phyloP scores from a whole-genome alignment of 2,888 invertebrate species.

The Eupithecia tripunctaria region DNA sequence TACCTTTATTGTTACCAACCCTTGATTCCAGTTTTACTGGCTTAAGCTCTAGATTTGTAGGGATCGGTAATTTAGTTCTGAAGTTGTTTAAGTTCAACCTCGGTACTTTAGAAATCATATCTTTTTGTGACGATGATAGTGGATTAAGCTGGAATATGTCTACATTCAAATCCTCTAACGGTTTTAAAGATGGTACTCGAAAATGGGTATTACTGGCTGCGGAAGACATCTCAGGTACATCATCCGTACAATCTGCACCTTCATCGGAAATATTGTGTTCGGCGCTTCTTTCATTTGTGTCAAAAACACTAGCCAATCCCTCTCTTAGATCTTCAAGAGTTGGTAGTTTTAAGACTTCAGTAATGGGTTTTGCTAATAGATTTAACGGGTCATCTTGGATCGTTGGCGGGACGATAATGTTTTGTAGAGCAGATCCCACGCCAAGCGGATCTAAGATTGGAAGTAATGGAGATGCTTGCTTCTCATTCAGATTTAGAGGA shows the following conservation, averaged over 20 bases:
- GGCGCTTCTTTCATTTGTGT: constrained; percentile 40
- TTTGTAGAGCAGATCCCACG: constrained; percentile 27
- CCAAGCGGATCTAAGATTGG: constrained; percentile 27
- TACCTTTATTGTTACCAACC: constrained; percentile 49
- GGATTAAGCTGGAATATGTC: constrained; percentile 58
- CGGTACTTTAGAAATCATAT: constrained; percentile 44
- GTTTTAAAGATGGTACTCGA: constrained; percentile 46
- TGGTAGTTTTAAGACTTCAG: constrained; percentile 45
- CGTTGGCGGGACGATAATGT: constrained; percentile 19
- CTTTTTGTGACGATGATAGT: constrained; percentile 32
- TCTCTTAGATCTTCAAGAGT: constrained; percentile 54
- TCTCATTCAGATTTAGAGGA: constrained; percentile 33
- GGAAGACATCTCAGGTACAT: constrained; percentile 49
- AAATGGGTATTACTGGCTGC: constrained; percentile 50
- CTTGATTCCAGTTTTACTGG: constrained; percentile 57
- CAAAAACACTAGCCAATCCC: constrained; percentile 52
- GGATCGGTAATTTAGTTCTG: constrained; percentile 58
- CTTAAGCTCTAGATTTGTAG: constrained; percentile 56
- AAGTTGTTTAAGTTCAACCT: constrained; percentile 56
- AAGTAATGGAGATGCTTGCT: constrained; percentile 10
- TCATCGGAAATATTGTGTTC: constrained; percentile 41
- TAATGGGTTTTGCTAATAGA: constrained; percentile 38
- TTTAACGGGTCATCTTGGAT: constrained; percentile 31
- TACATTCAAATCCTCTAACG: constrained; percentile 54
- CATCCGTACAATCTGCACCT: constrained; percentile 41